Evolutionary conservation across 2,113 vertebrate species (phyloP).

Genomic region (Dipodomys stephensi): DNA sequence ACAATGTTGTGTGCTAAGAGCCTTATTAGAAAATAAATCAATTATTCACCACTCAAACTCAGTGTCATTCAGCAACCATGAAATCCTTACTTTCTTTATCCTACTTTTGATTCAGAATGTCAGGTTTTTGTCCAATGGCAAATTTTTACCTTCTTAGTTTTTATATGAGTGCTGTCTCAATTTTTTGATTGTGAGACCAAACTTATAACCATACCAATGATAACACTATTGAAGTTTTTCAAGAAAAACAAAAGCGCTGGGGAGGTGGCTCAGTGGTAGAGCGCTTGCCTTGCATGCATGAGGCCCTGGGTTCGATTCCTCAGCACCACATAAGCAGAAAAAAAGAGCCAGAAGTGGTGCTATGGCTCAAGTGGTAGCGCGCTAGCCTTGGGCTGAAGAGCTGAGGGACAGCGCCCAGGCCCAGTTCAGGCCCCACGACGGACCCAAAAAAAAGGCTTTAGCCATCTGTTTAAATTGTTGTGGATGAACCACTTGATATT

Average conservation of each 20-base stretch:
- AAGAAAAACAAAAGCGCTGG: slow-evolving; percentile 22
- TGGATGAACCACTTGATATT: slow-evolving; percentile 1
- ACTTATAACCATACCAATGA: slow-evolving; percentile 12
- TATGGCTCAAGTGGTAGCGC: too few species aligned
- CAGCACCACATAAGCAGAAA: too few species aligned
- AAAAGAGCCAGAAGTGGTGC: too few species aligned
- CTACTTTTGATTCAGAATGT: slow-evolving; percentile 30
- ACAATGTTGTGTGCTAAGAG: slow-evolving; percentile 22
- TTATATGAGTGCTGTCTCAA: neutral
- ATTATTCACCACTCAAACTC: neutral
- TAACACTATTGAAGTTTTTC: slow-evolving; percentile 3
- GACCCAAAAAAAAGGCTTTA: too few species aligned
- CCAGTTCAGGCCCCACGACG: too few species aligned
- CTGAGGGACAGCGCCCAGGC: too few species aligned
- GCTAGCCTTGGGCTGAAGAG: too few species aligned
- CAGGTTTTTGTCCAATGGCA: neutral
- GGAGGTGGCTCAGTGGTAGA: too few species aligned
- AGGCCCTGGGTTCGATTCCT: too few species aligned
- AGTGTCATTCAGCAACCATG: neutral
- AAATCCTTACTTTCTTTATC: slow-evolving; percentile 17
- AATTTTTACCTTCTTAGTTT: slow-evolving; percentile 20
- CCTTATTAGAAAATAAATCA: slow-evolving; percentile 35
- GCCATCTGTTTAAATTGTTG: neutral
- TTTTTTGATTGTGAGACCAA: neutral
- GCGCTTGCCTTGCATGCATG: too few species aligned